Base-by-base conservation (phyloP, 2,113 vertebrate species). In the Crotalus tigris region DNA sequence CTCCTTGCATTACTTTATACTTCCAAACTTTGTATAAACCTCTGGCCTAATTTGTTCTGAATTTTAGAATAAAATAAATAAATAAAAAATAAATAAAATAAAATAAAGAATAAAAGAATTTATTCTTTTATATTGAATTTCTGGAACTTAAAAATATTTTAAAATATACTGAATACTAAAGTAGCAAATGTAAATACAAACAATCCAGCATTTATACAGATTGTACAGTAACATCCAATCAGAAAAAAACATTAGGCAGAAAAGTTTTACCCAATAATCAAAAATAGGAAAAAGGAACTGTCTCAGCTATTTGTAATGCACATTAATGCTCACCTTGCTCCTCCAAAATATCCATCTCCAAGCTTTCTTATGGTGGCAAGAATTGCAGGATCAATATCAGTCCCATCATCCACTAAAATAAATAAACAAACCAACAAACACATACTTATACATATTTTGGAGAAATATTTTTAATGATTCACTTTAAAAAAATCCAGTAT, bases 271-370 rank as follows among this genome's bases (percentile, higher is more conserved):
- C 24, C 15, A 9, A 21, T 75, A 75, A 24, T 12, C 23, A 29
- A 81, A 89, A 33, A 19, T 69, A 81, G 57, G 64, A 75, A 89
- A 7, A n/a, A 90, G 87, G 85, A 61, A 46, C 0, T 46, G 19
- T 6, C 0, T 5, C 33, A 7, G 26, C 19, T 19, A 61, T 61
- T 26, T 33, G 26, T 5, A 90, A 91, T 6, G 91, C 3, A 91
- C 15, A 23, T 87, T 8, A 46, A 64, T 44, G 94, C 94, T 95
- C 96, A 99, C 99, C 99, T 99, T n/a, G 98, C 99, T 91, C 99
- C 99, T 94, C 98, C 99, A 96, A 99, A 99, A 96, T 99, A 99
- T 86, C 99, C 99, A 97, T 99, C 99, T 61, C 99, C 98, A 87
- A 99, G 97, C 97, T 99, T 99, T 95, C 99, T 97, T 94, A 99